Evolutionary conservation across 2,888 invertebrate species (phyloP).

Genomic region (Pyrgus malvae): DNA sequence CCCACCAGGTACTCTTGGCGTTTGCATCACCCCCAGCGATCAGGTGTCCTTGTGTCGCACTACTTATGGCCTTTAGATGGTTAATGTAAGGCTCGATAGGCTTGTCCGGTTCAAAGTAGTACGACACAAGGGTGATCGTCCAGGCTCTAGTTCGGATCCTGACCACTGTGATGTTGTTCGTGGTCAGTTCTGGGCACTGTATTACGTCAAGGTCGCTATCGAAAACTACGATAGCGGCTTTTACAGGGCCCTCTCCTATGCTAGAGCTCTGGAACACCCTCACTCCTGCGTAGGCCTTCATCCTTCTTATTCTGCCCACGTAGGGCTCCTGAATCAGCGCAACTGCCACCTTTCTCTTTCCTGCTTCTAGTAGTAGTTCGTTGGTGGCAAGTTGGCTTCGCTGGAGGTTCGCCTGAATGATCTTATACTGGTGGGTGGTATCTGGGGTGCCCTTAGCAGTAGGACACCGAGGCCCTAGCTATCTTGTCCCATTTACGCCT

Average conservation of each 20-base stretch:
- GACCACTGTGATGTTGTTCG: too few relatives aligned
- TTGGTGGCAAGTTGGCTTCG: neutral
- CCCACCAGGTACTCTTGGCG: too few relatives aligned
- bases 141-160: too few relatives aligned
- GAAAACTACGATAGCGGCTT: neutral
- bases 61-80: too few relatives aligned
- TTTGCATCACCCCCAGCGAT: too few relatives aligned
- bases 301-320: neutral
- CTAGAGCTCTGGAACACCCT: neutral
- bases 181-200: too few relatives aligned
- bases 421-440: neutral
- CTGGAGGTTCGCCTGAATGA: slow-evolving; percentile 4
- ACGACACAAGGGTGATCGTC: too few relatives aligned
- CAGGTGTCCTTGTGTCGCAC: too few relatives aligned
- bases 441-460: neutral
- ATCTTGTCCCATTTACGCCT: neutral
- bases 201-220: neutral
- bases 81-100: too few relatives aligned
- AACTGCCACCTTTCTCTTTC: neutral
- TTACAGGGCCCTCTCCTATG: neutral
- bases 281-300: neutral
- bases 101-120: too few relatives aligned
- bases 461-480: neutral
- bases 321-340: slow-evolving; percentile 23
- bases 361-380: slow-evolving; percentile 5